phyloP scores from a whole-genome alignment of 2,797 vertebrate genomes.

The Poecilia gillii region DNA sequence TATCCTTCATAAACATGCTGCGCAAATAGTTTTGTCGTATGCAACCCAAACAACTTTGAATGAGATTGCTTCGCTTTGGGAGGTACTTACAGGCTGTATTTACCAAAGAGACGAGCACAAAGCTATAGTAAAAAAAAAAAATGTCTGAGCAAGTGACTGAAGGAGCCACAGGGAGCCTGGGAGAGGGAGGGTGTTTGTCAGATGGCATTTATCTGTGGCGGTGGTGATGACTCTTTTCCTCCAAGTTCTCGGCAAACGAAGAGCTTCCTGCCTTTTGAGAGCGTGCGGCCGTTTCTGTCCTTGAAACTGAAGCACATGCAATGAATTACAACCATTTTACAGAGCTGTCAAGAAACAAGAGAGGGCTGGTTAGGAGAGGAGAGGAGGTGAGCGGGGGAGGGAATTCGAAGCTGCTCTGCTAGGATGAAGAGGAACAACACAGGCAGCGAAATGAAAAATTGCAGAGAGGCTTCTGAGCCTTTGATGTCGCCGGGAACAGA shows the following conservation, averaged over 20 bases:
- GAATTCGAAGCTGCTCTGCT: constrained; percentile 33
- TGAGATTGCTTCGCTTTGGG: constrained; percentile 23
- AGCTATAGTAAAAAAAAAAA: constrained; percentile 34
- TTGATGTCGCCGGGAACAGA: constrained; percentile 51
- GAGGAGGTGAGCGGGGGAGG: constrained; percentile 51
- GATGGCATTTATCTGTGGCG: constrained; percentile 75
- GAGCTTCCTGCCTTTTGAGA: constrained; percentile 75
- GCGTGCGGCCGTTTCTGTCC: constrained; percentile 66
- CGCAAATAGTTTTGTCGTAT: constrained; percentile 16
- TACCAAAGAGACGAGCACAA: constrained; percentile 35
- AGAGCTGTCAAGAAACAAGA: constrained; percentile 65
- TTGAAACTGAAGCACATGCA: constrained; percentile 59
- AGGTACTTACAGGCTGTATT: constrained; percentile 31
- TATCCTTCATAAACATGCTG: constrained; percentile 13
- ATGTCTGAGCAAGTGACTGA: constrained; percentile 35
- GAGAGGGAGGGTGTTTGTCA: constrained; percentile 67
- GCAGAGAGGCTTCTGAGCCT: constrained; percentile 35
- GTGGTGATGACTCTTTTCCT: constrained; percentile 79
- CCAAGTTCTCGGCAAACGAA: constrained; percentile 67
- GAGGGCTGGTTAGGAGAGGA: constrained; percentile 47
- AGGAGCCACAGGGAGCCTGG: constrained; percentile 54
- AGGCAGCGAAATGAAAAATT: constrained; percentile 48
- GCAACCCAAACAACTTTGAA: constrained; percentile 23
- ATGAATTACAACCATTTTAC: constrained; percentile 68
- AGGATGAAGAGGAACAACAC: constrained; percentile 42